Percentiles rank a stretch among this genome's conserved stretches.
Evolutionary conservation across 1,140 invertebrate genomes (phyloP).

Genomic region (Monochamus saltuarius): DNA sequence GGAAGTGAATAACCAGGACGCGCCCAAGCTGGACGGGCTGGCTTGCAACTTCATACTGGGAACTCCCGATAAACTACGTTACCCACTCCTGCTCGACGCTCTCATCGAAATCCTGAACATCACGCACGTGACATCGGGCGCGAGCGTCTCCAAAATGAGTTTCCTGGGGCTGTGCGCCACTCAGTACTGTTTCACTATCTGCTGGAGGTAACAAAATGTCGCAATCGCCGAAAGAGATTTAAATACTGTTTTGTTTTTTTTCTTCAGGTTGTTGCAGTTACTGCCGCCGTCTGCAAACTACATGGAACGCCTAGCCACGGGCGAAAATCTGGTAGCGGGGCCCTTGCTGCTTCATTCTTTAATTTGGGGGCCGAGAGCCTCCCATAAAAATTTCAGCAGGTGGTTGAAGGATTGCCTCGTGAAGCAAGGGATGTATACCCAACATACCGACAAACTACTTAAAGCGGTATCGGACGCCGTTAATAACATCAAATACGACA

Average conservation of each 20-base stretch:
- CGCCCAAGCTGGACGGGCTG: slow-evolving; percentile 88
- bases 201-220: slow-evolving; percentile 66
- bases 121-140: slow-evolving; percentile 58
- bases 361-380: slow-evolving; percentile 71
- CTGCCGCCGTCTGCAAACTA: slow-evolving; percentile 87
- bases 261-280: slow-evolving; percentile 66
- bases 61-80: slow-evolving; percentile 86
- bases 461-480: slow-evolving; percentile 68
- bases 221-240: slow-evolving; percentile 22
- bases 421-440: slow-evolving; percentile 84
- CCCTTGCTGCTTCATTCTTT: slow-evolving; percentile 69
- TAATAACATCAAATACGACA: slow-evolving; percentile 67
- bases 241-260: not conserved
- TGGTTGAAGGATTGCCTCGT: slow-evolving; percentile 83
- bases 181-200: slow-evolving; percentile 88
- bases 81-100: slow-evolving; percentile 82
- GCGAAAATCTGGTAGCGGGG: slow-evolving; percentile 59
- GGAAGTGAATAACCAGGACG: slow-evolving; percentile 77
- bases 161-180: slow-evolving; percentile 76
- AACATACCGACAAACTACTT: slow-evolving; percentile 75
- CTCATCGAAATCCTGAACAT: slow-evolving; percentile 77
- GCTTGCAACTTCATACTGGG: slow-evolving; percentile 92
- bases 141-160: slow-evolving; percentile 58
- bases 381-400: slow-evolving; percentile 70
- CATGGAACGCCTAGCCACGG: slow-evolving; percentile 73